phyloP scores from a whole-genome alignment of 2,888 invertebrate species.

The Dryococelus australis region DNA sequence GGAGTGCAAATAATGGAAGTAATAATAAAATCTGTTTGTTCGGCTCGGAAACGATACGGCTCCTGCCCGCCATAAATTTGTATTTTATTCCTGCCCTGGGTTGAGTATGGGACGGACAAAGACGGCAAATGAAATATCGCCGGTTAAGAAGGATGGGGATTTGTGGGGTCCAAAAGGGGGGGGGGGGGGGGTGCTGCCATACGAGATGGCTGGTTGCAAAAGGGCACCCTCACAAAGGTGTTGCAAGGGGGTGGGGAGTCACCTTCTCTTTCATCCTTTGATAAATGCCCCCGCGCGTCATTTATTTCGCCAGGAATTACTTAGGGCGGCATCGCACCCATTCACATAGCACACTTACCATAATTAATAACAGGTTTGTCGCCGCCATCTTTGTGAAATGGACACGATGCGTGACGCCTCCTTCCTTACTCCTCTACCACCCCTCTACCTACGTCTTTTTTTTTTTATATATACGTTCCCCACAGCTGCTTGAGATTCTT shows the following conservation, averaged over 20 bases:
- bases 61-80: slow-evolving; percentile 8
- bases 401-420: slow-evolving; percentile 37
- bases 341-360: slow-evolving; percentile 36
- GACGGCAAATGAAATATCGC: not conserved
- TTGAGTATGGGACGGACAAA: not conserved
- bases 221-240: not conserved
- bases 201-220: too few relatives aligned
- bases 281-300: slow-evolving; percentile 21
- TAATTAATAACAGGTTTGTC: slow-evolving; percentile 45
- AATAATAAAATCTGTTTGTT: slow-evolving; percentile 6
- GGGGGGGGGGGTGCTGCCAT: too few relatives aligned
- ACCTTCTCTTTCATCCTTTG: not conserved
- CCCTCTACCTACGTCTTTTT: not conserved
- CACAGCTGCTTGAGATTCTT: not conserved
- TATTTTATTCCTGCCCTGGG: not conserved
- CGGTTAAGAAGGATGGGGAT: not conserved
- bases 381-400: slow-evolving; percentile 38
- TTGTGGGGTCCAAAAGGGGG: too few relatives aligned
- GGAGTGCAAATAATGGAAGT: not conserved
- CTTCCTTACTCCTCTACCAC: not conserved
- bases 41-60: not conserved
- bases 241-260: not conserved
- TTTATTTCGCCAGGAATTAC: slow-evolving; percentile 27
- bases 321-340: slow-evolving; percentile 7
- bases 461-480: not conserved